These are phyloP conservation scores for Epinotia bilunana DNA, from an alignment of 2,888 invertebrate species.

Conservation along the genomic window DNA sequence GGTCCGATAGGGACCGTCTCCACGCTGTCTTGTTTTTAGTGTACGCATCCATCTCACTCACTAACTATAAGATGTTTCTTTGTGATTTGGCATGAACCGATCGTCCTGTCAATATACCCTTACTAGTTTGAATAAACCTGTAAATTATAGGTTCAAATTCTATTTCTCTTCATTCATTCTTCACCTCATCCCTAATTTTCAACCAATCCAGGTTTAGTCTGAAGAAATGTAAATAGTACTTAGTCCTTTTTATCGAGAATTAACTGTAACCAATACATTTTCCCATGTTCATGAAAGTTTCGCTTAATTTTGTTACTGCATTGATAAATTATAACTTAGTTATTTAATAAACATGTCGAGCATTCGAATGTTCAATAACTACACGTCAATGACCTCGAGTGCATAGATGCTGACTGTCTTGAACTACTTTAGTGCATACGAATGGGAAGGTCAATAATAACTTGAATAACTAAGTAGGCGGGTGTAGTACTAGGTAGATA, in stretches of 20 bases:
- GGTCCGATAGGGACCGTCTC: conserved; percentile 63
- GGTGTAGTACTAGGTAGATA: not conserved
- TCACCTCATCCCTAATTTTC: conserved; percentile 12
- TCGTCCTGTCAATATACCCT: conserved; percentile 10
- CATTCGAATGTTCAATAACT: conserved; percentile 13
- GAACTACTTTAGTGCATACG: conserved; percentile 10
- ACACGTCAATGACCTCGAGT: conserved; percentile 16
- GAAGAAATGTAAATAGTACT: conserved; percentile 5
- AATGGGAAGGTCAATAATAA: not conserved
- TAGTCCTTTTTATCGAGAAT: not conserved
- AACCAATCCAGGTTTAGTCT: not conserved
- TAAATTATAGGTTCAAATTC: not conserved
- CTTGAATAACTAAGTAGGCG: not conserved
- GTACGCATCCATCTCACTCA: conserved; percentile 45
- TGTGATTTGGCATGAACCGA: conserved; percentile 35
- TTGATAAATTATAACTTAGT: not conserved
- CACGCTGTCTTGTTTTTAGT: conserved; percentile 65
- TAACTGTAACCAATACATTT: not conserved
- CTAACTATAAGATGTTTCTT: conserved; percentile 28
- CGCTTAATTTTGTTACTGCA: not conserved
- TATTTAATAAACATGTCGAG: conserved; percentile 19
- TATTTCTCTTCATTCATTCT: conserved; percentile 9
- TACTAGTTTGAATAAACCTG: conserved; percentile 1
- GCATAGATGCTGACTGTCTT: conserved; percentile 6
- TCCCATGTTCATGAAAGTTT: not conserved